Conservation (phyloP, 2,888 invertebrate genomes). For the Stegophylla sp. region DNA sequence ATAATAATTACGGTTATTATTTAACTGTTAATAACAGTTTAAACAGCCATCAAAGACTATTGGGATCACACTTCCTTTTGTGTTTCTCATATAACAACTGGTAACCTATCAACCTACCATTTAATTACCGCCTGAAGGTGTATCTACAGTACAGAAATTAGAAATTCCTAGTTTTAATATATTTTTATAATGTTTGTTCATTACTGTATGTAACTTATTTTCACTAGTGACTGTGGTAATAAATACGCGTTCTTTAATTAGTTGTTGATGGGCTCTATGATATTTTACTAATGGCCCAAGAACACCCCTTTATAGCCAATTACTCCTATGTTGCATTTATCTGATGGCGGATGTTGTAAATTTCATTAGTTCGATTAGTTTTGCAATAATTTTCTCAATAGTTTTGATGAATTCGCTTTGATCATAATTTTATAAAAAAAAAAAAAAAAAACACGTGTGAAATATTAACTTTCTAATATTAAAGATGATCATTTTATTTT, state of each 20-base stretch:
- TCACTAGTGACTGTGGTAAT: neutral
- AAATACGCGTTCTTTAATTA: conserved; percentile 4
- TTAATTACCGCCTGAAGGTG: conserved; percentile 13
- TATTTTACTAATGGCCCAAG: neutral
- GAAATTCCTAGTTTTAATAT: conserved; percentile 11
- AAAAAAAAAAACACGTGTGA: no score
- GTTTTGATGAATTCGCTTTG: no score
- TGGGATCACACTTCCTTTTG: neutral
- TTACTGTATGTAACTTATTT: neutral
- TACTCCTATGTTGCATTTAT: neutral
- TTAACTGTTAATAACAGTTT: conserved; percentile 12
- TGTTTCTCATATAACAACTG: neutral
- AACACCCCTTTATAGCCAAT: neutral
- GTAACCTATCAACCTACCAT: neutral
- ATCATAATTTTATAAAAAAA: no score
- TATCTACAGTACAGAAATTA: conserved; percentile 21
- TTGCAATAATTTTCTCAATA: no score
- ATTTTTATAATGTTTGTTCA: neutral
- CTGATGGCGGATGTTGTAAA: no score
- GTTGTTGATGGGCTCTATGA: neutral
- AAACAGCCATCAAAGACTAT: neutral
- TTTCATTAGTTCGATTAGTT: neutral
- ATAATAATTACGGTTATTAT: neutral
- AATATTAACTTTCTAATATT: no score
- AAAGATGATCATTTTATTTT: no score